Base-by-base conservation (phyloP, 1,140 invertebrate species). In the Probaryconus sp. region DNA sequence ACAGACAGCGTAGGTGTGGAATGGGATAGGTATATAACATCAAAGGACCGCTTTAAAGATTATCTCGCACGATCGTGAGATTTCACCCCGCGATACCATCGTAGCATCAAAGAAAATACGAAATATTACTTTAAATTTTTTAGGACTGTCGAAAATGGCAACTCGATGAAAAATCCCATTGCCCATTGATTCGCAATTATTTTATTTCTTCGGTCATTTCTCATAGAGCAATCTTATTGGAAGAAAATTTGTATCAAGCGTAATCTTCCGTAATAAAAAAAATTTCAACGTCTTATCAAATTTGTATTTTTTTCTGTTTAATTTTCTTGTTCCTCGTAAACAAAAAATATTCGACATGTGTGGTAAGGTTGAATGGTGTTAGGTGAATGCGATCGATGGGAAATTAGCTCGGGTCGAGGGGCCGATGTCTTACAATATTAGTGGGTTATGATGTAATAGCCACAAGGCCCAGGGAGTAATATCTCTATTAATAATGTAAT, bases 401-500 rank as follows among this genome's bases (percentile, higher is more conserved):
- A 60, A 60, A 72, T 58, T 53, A 68, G 51, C 42, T 51, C 51
- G 38, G 69, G 69, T 72, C 68, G 60, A 42, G 38, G 60, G 45
- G 28, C n/a, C 51, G 30, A 21, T 64, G 68, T 72, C 61, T 72
- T 60, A 63, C 47, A 65, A 40, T 50, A 64, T 73, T 67, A 63
- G 70, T 33, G 61, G 11, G 33, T 67, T 73, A 63, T 67, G 69
- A 78, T 76, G 69, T 74, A 67, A 73, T 72, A 79, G 75, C 40
- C 40, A 56, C 55, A 64, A 55, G 35, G 45, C 37, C 33, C 70
- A 53, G 69, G 48, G 58, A 63, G 68, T 80, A 80, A 80, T 80
- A 78, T 78, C 79, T 80, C 76, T 80, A 80, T 80, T 80, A 80
- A 80, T 80, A 80, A 80, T 77, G 73, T 76, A 77, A 80, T 78